Evolutionary conservation across 2,888 invertebrate genomes (phyloP), one percentile per base, ranked within the genome.

Genomic region (Monochamus alternatus): DNA sequence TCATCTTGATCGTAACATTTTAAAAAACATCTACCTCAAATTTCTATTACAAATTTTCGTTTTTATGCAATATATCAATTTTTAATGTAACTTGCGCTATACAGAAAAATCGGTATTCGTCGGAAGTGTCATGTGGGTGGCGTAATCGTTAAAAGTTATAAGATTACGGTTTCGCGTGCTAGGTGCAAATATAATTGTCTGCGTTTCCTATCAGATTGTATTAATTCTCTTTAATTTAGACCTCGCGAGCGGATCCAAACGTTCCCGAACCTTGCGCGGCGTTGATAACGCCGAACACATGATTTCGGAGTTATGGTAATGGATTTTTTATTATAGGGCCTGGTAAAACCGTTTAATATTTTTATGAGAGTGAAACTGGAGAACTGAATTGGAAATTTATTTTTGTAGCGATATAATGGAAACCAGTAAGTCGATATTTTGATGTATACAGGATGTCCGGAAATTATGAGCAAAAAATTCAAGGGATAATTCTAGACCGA

Each of bases 131-230:
- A 83, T 81, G 81, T 81, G 81, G 77, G 65, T 74, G 73, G 80
- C 78, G 81, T 81, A 60, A 59, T 12, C 47, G 47, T 38, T 69
- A 60, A 51, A 80, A 83, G 79, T 83, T 83, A 83, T 83, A 81
- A 81, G 80, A 83, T 83, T 82, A 81, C 78, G 80, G 77, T 82
- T 79, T 85, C 81, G 85, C 85, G 84, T 85, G 85, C 78, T 76
- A 73, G 78, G 75, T 75, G 77, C 80, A 81, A 81, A 83, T 84
- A 84, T 82, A 83, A 82, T 84, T 82, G 83, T 79, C 78, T 80
- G 76, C 80, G 78, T 81, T 82, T 81, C 80, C 83, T 83, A 85
- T 85, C 84, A 83, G 84, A 85, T 84, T 83, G 81, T 84, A 84
- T 84, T 85, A 84, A 85, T 83, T 83, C 80, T 78, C 82, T 81